Evolutionary conservation across 2,888 invertebrate species (phyloP).

Genomic region (Zhuqinia jingwanae): DNA sequence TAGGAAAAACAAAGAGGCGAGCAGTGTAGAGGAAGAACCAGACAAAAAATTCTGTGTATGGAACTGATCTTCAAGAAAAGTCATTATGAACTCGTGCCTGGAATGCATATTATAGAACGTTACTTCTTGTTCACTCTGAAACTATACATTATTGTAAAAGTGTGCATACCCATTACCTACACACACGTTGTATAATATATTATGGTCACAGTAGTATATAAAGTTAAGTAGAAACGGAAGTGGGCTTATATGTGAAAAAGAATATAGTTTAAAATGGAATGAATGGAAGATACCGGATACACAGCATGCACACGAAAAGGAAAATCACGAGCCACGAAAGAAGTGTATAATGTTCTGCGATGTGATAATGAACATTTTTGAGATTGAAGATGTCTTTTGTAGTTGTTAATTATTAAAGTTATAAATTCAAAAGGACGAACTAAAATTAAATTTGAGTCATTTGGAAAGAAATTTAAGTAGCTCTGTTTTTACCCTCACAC

Average conservation of each 20-base stretch:
- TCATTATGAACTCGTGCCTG: conserved; percentile 65
- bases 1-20: neutral
- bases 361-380: too few species aligned
- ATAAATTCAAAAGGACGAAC: too few species aligned
- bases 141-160: conserved; percentile 26
- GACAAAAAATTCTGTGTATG: too few species aligned
- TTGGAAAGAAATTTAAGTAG: too few species aligned
- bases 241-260: too few species aligned
- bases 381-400: too few species aligned
- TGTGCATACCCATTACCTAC: neutral
- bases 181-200: neutral
- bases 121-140: conserved; percentile 3
- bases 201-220: neutral
- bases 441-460: too few species aligned
- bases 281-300: neutral
- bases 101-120: conserved; percentile 61
- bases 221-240: conserved; percentile 38
- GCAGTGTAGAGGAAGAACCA: neutral
- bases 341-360: too few species aligned
- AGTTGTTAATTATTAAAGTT: too few species aligned
- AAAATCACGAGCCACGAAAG: too few species aligned
- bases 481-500: too few species aligned
- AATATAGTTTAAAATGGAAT: neutral
- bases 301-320: too few species aligned
- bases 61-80: conserved; percentile 48